Evolutionary conservation across 92 coral and sea anemone species (phyloP), one percentile per base, ranked within the genome.

Genomic region (Porites rus): DNA sequence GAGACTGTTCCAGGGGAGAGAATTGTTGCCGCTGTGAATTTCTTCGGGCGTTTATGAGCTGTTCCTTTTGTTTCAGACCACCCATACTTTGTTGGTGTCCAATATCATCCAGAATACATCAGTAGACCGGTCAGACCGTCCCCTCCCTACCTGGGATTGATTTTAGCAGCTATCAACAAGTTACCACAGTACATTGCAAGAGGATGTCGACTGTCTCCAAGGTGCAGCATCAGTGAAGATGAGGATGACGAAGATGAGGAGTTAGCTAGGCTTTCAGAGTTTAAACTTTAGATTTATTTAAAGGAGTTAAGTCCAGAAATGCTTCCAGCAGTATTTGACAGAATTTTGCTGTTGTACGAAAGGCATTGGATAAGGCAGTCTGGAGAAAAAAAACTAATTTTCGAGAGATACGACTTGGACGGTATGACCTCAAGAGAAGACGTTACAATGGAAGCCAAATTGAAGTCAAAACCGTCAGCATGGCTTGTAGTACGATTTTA

Each of bases 51-150:
- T 38, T 38, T 38, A 38, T 38, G 6, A 10, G 16, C 61, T 56
- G 11, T 10, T 56, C 16, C 61, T 46, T 75, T 14, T 50, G 43
- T 82, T 62, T 46, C 69, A 97, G 99, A 88, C 21, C 99, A 97
- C 74, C 99, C 99, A 38, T 97, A 93, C 69, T 97, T 92, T 80
- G 91, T 97, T 88, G 99, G 99, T 16, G 99, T 97, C 52, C 99
- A 97, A 87, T 97, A 77, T 74, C 99, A 97, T 62, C 99, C 99
- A 19, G 99, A 97, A 74, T 97, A 95, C 81, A 92, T 97, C 76
- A 97, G 98, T 76, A 81, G 99, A 77, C 99, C 99, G n/a, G 79
- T 95, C 68, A 95, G 96, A 87, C 98, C 99, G 13, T 95, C 98
- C 38, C 94, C 99, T 8, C 98, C 98, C 52, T 97, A 95, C 88